Evolutionary conservation across 2,888 invertebrate species (phyloP), one percentile per base, ranked within the genome.

Genomic region (Lasioglossum lativentre): DNA sequence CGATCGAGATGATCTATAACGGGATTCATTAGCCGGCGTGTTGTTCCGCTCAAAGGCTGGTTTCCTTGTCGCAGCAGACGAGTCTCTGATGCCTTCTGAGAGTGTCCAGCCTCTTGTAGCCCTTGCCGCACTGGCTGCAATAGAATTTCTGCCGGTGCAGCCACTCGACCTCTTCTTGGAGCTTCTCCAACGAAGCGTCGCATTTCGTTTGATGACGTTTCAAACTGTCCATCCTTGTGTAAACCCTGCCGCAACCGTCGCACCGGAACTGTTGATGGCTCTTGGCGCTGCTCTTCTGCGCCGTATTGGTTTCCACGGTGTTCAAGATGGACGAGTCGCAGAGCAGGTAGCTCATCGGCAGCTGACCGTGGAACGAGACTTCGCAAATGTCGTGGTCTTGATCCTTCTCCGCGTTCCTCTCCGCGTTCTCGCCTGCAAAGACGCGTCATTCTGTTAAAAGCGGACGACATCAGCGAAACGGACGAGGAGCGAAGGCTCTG

Each of bases 221-320:
- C 14, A 95, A 85, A 47, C 95, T 95, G 87, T 94, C 93, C 73
- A 94, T 94, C 27, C 95, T 91, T 40, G 94, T 93, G 88, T 95
- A 95, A 6, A 92, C 90, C 72, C 94, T 93, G 56, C 94, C 94
- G 85, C 95, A 95, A 34, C 92, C 93, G 47, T 90, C 91, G 87
- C 95, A 95, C n/a, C 90, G 90, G 66, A 91, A 93, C 56, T 92
- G 91, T 68, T 88, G 91, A 27, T 86, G 86, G 14, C 82, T 75
- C 27, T 82, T 91, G n/a, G n/a, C n/a, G 4, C 47, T 52, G 75
- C 23, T 88, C 23, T 80, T 90, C 47, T 86, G 90, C 0, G 83
- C 40, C 4, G 82, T 52, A 68, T 76, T 86, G 23, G 89, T 30
- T 47, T 92, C 90, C 12, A 90, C 82, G 34, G 88, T 71, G 73